Conservation (phyloP, 2,888 invertebrate species). For the Plebejus argus region DNA sequence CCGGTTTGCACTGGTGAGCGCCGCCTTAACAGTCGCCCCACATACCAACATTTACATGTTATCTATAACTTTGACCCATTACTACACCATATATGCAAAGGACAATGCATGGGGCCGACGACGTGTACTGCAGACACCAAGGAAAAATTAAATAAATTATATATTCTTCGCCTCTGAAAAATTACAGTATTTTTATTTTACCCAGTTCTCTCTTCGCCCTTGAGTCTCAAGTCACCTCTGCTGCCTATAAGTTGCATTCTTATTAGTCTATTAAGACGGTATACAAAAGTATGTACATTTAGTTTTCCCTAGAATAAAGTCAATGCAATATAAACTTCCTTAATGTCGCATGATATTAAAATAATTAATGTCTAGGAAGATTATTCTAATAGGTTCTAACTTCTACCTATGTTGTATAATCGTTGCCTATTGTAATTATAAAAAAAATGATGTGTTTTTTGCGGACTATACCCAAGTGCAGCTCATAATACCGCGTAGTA, state of each 20-base stretch:
- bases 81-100: slow-evolving; percentile 55
- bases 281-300: too few relatives aligned
- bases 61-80: slow-evolving; percentile 74
- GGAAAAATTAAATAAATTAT: not conserved
- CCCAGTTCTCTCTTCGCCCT: too few relatives aligned
- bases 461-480: not conserved
- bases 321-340: too few relatives aligned
- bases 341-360: too few relatives aligned
- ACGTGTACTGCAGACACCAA: slow-evolving; percentile 46
- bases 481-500: slow-evolving; percentile 24
- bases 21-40: slow-evolving; percentile 51
- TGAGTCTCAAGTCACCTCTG: too few relatives aligned
- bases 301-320: too few relatives aligned
- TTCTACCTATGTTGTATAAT: not conserved
- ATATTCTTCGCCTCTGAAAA: not conserved
- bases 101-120: slow-evolving; percentile 46
- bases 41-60: slow-evolving; percentile 54
- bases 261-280: too few relatives aligned
- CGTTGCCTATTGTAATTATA: not conserved
- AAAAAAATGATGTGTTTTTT: not conserved
- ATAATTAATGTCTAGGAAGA: too few relatives aligned
- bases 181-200: not conserved
- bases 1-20: slow-evolving; percentile 41
- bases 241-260: too few relatives aligned
- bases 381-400: too few relatives aligned